Conservation (phyloP, 2,797 vertebrate species). For the Synanceia verrucosa region DNA sequence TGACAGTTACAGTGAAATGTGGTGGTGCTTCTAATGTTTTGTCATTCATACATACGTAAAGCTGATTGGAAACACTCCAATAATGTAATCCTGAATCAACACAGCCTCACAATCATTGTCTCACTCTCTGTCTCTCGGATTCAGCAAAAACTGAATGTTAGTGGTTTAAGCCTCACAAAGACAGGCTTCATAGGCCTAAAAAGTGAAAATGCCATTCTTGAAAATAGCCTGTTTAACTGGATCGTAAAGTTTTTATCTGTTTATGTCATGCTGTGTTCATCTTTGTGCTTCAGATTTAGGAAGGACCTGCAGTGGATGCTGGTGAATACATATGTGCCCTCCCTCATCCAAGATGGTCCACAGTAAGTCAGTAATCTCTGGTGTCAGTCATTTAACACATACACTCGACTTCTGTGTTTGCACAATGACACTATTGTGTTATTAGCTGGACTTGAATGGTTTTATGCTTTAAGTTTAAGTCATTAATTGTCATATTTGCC, state of each 20-base stretch:
- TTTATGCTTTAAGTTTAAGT: not conserved
- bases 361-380: constrained; percentile 82
- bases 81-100: not conserved
- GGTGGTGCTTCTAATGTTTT: not conserved
- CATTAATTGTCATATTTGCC: constrained; percentile 6
- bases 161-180: not conserved
- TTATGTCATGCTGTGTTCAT: not conserved
- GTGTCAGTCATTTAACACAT: not conserved
- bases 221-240: not conserved
- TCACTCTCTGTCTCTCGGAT: not conserved
- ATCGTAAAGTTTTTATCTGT: not conserved
- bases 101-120: not conserved
- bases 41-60: not conserved
- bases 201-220: not conserved
- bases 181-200: not conserved
- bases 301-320: constrained; percentile 88
- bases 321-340: constrained; percentile 88
- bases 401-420: not conserved
- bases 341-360: constrained; percentile 92
- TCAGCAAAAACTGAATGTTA: not conserved
- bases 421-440: not conserved
- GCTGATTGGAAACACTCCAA: not conserved
- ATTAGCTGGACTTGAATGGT: not conserved
- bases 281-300: constrained; percentile 82
- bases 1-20: not conserved